Percentiles rank a stretch among this genome's conserved stretches.
These are phyloP conservation scores for Dasypus novemcinctus DNA, from an alignment of 2,113 vertebrate species.

Conservation along the genomic window DNA sequence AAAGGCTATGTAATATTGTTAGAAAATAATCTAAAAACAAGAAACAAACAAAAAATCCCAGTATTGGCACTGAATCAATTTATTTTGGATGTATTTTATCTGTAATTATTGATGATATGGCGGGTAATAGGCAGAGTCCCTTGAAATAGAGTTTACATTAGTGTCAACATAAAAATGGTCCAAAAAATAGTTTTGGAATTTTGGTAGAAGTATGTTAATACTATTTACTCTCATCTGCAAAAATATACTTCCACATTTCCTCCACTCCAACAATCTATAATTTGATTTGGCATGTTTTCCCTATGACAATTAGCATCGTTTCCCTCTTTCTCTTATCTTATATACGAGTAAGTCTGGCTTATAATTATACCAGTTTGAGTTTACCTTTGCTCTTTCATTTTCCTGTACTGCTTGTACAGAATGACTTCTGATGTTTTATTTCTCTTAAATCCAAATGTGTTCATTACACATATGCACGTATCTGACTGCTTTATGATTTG, in stretches of 20 bases:
- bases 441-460: background rate
- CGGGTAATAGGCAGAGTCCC: background rate
- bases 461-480: background rate
- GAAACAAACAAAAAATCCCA: background rate
- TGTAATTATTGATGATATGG: background rate
- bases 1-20: background rate
- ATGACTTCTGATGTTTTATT: background rate
- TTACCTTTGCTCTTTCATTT: background rate
- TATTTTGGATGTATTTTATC: background rate
- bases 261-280: background rate
- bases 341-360: background rate
- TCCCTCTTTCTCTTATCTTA: background rate
- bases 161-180: background rate
- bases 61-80: background rate
- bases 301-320: background rate
- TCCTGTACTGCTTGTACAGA: background rate
- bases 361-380: background rate
- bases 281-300: conserved; percentile 4
- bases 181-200: background rate
- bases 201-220: background rate
- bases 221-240: background rate
- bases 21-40: background rate
- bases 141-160: background rate
- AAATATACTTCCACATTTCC: background rate
- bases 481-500: background rate